Evolutionary conservation across 2,888 invertebrate genomes (phyloP), one percentile per base, ranked within the genome.

Genomic region (Amphipyra tragopoginis): DNA sequence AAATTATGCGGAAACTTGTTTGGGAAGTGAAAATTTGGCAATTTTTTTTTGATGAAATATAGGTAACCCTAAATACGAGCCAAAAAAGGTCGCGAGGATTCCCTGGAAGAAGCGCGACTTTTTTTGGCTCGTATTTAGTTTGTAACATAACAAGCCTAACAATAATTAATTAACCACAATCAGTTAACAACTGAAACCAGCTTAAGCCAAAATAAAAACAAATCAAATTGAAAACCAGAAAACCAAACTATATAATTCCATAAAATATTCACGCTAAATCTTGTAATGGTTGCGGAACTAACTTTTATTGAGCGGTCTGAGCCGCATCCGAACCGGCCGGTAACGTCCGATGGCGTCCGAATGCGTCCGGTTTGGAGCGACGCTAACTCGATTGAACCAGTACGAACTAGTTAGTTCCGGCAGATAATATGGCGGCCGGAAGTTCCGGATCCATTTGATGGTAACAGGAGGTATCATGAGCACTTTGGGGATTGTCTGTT

Each of bases 351-450:
- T 10, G 14, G 26, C 38, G 48, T 70, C 68, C 66, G 64, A 21
- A 9, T 26, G 26, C 38, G 48, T 70, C 73, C 60, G 63, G 81
- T 79, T 77, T 63, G 53, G 47, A 76, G 54, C 65, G 69, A 66
- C 55, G 61, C 72, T 81, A 85, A 86, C 83, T 84, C 68, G 79
- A 80, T 77, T 77, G 73, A 82, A 86, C 83, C 77, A 83, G 82
- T 86, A 83, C 54, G 65, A 82, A 83, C 84, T 81, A 83, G 86
- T 86, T 85, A 82, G 79, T 76, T 75, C 80, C 79, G 76, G 50
- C 65, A 70, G 56, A 73, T 70, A 72, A 76, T 67, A 73, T 74
- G 72, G 66, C 47, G 10, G 56, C 13, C 45, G 74, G 65, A 68
- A 74, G 45, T 65, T 64, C 50, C 54, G 59, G 56, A 26, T 56